A percentile compares a stretch with the other conserved stretches of the same genome.
Conservation (phyloP, 2,888 invertebrate species). For the Julus scanicus region DNA sequence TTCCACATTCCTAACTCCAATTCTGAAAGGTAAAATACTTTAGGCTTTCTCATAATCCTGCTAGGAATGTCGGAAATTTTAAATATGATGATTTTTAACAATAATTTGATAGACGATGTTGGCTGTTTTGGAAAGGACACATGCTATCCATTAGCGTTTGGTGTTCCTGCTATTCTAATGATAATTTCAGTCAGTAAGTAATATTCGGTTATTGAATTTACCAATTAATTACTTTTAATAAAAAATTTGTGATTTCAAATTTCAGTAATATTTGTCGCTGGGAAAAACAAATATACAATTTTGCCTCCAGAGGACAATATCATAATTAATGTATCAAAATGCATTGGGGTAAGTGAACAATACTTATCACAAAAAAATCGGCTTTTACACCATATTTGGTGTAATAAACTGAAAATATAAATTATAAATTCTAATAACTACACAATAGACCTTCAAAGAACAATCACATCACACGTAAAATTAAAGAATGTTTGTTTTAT, state of each 20-base stretch:
- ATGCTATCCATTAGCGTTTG: slow-evolving; percentile 88
- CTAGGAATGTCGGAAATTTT: not conserved
- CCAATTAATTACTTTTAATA: not conserved
- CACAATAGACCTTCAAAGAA: no score
- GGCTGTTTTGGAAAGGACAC: slow-evolving; percentile 80
- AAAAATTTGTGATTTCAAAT: slow-evolving; percentile 60
- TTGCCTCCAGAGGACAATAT: slow-evolving; percentile 86
- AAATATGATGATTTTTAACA: no score
- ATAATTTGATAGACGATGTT: slow-evolving; percentile 70
- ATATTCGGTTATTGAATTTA: not conserved
- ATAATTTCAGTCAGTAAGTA: slow-evolving; percentile 78
- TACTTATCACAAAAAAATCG: not conserved
- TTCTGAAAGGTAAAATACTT: slow-evolving; percentile 73
- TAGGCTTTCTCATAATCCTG: not conserved
- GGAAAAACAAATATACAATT: slow-evolving; percentile 80
- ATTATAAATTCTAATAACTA: no score
- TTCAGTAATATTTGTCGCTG: slow-evolving; percentile 84
- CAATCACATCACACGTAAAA: no score
- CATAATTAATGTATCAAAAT: slow-evolving; percentile 79
- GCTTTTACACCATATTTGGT: no score
- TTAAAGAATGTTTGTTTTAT: no score
- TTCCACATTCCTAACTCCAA: slow-evolving; percentile 88
- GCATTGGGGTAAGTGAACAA: slow-evolving; percentile 74
- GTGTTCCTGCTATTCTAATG: slow-evolving; percentile 89
- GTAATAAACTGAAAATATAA: no score